Conservation (phyloP, 2,113 vertebrate species). For the Corythaixoides concolor region DNA sequence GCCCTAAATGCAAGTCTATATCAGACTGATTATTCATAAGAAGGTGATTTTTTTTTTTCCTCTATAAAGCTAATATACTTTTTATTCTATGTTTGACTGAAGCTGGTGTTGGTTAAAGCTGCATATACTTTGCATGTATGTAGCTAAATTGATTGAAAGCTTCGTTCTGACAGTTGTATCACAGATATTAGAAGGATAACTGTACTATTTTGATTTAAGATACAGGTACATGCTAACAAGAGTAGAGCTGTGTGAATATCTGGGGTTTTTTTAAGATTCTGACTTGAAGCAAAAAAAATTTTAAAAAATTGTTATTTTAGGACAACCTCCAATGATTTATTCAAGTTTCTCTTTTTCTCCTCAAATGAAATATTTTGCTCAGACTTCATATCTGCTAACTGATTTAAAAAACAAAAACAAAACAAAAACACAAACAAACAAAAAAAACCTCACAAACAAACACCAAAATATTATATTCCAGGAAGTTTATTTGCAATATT, state of each 20-base stretch:
- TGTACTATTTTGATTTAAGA: not conserved
- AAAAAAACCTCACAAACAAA: too few relatives aligned
- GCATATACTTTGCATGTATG: not conserved
- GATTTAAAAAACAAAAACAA: not conserved
- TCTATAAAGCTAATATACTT: not conserved
- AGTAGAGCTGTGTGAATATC: not conserved
- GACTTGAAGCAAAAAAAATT: not conserved
- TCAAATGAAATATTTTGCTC: not conserved
- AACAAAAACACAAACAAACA: too few relatives aligned
- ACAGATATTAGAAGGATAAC: not conserved
- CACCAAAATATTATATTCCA: not conserved
- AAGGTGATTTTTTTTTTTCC: accelerated
- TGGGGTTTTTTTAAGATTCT: not conserved
- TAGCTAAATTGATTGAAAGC: not conserved
- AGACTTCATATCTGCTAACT: not conserved
- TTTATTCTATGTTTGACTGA: not conserved
- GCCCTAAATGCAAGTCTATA: not conserved
- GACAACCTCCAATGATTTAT: not conserved
- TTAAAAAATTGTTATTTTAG: not conserved
- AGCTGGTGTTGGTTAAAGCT: not conserved
- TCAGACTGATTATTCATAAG: not conserved
- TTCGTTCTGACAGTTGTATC: not conserved
- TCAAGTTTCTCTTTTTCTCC: not conserved
- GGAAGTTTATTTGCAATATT: not conserved
- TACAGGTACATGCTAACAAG: not conserved